These are phyloP conservation scores for Drosophila malerkotliana DNA, from an alignment of 1,140 invertebrate species.

Conservation along the genomic window DNA sequence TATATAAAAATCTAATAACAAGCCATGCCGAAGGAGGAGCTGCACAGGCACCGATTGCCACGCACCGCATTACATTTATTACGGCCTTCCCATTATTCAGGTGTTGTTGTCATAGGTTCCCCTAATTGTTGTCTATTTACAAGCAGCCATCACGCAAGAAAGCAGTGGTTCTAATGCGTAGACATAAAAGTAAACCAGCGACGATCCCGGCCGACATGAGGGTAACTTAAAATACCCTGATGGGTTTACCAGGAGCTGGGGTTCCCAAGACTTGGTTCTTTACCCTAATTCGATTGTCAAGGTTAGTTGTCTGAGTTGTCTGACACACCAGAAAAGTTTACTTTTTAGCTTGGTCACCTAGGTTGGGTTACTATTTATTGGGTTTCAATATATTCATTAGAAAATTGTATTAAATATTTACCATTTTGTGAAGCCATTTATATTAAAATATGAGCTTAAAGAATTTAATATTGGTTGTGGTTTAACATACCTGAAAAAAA, in stretches of 20 bases:
- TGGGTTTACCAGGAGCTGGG: slow-evolving; percentile 30
- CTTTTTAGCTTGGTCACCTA: slow-evolving; percentile 11
- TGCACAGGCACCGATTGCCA: slow-evolving; percentile 66
- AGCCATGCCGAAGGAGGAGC: slow-evolving; percentile 19
- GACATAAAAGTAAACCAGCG: slow-evolving; percentile 59
- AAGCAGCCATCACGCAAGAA: slow-evolving; percentile 61
- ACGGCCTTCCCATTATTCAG: slow-evolving; percentile 53
- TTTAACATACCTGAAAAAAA: slow-evolving; percentile 51
- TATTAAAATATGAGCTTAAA: neutral
- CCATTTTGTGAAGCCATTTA: slow-evolving; percentile 58
- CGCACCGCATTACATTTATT: slow-evolving; percentile 59
- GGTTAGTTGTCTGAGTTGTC: slow-evolving; percentile 54
- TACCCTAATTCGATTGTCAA: slow-evolving; percentile 70
- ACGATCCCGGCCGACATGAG: slow-evolving; percentile 23
- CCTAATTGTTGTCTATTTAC: slow-evolving; percentile 80
- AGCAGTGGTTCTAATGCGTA: slow-evolving; percentile 49
- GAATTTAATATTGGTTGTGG: neutral
- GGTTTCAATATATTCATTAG: neutral
- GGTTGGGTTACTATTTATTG: slow-evolving; percentile 5
- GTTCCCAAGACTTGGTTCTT: slow-evolving; percentile 19
- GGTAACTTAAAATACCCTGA: slow-evolving; percentile 10
- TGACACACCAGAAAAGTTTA: slow-evolving; percentile 7
- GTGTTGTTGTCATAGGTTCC: slow-evolving; percentile 80
- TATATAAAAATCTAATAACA: neutral
- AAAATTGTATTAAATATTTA: slow-evolving; percentile 9